phyloP scores from a whole-genome alignment of 2,797 vertebrate genomes.

The Pseudocheirus occidentalis region DNA sequence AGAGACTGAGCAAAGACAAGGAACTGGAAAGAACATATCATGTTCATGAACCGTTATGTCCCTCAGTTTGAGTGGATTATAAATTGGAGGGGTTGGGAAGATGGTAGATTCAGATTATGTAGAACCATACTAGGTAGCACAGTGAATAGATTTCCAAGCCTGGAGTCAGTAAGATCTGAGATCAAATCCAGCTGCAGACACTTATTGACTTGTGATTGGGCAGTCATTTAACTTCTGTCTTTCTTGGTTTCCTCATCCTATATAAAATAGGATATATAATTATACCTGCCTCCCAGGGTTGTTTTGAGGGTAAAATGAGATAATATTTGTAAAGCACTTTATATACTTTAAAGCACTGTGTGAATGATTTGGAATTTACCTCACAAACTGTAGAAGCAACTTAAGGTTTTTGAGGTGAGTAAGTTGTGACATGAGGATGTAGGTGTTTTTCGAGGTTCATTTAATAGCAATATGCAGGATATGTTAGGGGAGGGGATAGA shows the following conservation, averaged over 20 bases:
- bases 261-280: not conserved
- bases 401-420: not conserved
- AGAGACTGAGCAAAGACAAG: not conserved
- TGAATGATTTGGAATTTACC: not conserved
- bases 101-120: not conserved
- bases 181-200: not conserved
- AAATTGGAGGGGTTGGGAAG: not conserved
- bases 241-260: not conserved
- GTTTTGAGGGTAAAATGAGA: not conserved
- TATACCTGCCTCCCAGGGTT: not conserved
- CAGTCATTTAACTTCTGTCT: not conserved
- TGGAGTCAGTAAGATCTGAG: not conserved
- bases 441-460: not conserved
- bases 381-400: not conserved
- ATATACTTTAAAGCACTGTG: not conserved
- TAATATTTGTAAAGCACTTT: not conserved
- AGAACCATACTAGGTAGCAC: not conserved
- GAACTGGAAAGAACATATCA: not conserved
- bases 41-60: not conserved
- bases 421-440: not conserved
- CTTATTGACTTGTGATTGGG: not conserved
- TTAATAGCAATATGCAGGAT: not conserved
- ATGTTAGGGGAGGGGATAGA: not conserved
- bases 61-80: not conserved
- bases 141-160: not conserved